Conservation (phyloP, 2,888 invertebrate genomes). For the Unio pictorum region DNA sequence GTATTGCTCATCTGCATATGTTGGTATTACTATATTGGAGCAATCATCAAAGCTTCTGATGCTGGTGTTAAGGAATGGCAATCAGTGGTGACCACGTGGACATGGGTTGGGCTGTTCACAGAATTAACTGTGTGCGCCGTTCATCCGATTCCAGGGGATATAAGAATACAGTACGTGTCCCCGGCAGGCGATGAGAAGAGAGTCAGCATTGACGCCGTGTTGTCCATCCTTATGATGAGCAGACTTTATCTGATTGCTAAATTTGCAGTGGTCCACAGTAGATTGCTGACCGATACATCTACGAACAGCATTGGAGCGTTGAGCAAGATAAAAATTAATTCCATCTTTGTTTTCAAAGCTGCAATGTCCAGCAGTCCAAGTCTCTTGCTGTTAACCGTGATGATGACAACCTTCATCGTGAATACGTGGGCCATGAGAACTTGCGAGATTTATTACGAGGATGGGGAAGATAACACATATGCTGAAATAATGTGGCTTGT, state of each 20-base stretch:
- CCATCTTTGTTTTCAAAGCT: constrained; percentile 60
- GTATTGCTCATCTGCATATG: constrained; percentile 50
- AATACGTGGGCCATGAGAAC: constrained; percentile 63
- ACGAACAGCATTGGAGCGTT: constrained; percentile 57
- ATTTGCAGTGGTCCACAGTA: constrained; percentile 59
- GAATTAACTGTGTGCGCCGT: constrained; percentile 54
- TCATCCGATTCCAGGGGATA: constrained; percentile 60
- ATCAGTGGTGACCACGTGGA: constrained; percentile 45
- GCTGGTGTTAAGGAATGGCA: constrained; percentile 52
- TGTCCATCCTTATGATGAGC: constrained; percentile 60
- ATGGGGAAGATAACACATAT: constrained; percentile 40
- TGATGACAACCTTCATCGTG: constrained; percentile 53
- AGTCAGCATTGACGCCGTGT: constrained; percentile 53
- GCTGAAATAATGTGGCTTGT: constrained; percentile 60
- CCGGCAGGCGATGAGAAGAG: constrained; percentile 27
- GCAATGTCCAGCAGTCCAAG: constrained; percentile 55
- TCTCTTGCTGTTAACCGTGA: constrained; percentile 43
- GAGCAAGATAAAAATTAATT: constrained; percentile 59
- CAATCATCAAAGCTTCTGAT: constrained; percentile 47
- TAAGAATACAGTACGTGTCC: constrained; percentile 37
- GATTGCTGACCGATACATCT: constrained; percentile 53
- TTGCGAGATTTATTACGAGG: constrained; percentile 58
- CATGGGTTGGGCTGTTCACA: constrained; percentile 34
- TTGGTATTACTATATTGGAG: constrained; percentile 42
- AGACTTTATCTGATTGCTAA: constrained; percentile 59